Evolutionary conservation across 2,113 vertebrate genomes (phyloP).

Genomic region (Rousettus leschenaultii): DNA sequence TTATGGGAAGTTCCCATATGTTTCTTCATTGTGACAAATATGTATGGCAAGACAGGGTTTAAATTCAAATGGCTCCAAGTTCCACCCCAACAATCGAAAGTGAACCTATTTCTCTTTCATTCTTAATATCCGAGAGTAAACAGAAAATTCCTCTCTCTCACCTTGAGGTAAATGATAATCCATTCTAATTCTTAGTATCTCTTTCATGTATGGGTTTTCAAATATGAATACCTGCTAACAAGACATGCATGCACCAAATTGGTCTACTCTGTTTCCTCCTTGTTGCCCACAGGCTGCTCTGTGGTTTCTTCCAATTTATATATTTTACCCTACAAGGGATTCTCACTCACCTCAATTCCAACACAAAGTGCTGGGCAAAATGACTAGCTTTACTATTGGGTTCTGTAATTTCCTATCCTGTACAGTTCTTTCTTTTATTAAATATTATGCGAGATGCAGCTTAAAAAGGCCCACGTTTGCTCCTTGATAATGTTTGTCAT

Average conservation of each 20-base stretch:
- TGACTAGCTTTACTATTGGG: no score
- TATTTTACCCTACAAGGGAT: neutral
- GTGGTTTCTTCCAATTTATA: neutral
- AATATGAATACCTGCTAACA: neutral
- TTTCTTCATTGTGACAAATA: neutral
- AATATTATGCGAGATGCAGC: neutral
- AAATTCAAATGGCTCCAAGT: neutral
- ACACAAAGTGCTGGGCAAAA: neutral
- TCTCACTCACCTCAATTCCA: neutral
- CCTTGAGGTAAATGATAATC: neutral
- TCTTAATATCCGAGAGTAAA: neutral
- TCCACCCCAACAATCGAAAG: neutral
- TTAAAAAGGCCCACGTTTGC: neutral
- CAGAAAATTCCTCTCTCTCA: neutral
- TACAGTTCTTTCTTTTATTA: neutral
- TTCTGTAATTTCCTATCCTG: neutral
- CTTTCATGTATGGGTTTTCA: neutral
- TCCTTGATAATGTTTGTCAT: neutral
- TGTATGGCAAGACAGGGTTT: neutral
- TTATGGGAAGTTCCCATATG: neutral
- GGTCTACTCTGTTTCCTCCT: neutral
- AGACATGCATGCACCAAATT: neutral
- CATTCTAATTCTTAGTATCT: neutral
- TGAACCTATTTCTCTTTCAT: neutral
- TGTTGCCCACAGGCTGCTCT: neutral